These are phyloP conservation scores for Phragmatobia fuliginosa DNA, from an alignment of 2,888 invertebrate genomes.

Conservation along the genomic window DNA sequence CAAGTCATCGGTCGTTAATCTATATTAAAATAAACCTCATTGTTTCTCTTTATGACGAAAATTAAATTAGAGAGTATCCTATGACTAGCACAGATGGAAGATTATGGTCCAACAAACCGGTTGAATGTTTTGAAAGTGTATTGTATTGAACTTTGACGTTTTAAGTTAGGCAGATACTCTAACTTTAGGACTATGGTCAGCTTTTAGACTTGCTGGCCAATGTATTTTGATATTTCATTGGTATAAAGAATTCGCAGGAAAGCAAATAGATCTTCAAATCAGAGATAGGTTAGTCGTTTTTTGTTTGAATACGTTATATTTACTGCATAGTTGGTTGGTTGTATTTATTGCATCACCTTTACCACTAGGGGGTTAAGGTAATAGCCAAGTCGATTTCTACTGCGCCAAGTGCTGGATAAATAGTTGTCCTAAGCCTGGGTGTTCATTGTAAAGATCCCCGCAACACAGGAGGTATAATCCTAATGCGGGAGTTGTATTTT, in stretches of 20 bases:
- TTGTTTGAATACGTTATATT: too few species aligned
- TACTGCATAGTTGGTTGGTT: too few species aligned
- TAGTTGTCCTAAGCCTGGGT: too few species aligned
- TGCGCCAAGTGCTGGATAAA: too few species aligned
- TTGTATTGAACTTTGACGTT: slow-evolving; percentile 18
- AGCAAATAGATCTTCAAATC: neutral
- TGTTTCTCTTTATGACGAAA: slow-evolving; percentile 78
- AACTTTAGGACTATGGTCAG: neutral
- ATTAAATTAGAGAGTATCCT: slow-evolving; percentile 68
- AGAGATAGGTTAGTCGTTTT: neutral
- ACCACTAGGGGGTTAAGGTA: too few species aligned
- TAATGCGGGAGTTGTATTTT: too few species aligned
- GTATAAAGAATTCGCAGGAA: neutral
- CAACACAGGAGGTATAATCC: too few species aligned
- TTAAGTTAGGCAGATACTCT: neutral
- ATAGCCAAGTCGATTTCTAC: too few species aligned
- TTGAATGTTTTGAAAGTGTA: slow-evolving; percentile 16
- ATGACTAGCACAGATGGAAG: slow-evolving; percentile 52
- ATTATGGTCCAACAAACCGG: slow-evolving; percentile 34
- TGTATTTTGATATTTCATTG: too few species aligned
- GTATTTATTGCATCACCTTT: too few species aligned
- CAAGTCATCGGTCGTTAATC: slow-evolving; percentile 84
- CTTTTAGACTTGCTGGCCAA: neutral
- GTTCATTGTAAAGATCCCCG: too few species aligned
- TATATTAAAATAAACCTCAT: slow-evolving; percentile 84